Conservation (phyloP, 2,113 vertebrate species). For the Leucoraja erinaceus region DNA sequence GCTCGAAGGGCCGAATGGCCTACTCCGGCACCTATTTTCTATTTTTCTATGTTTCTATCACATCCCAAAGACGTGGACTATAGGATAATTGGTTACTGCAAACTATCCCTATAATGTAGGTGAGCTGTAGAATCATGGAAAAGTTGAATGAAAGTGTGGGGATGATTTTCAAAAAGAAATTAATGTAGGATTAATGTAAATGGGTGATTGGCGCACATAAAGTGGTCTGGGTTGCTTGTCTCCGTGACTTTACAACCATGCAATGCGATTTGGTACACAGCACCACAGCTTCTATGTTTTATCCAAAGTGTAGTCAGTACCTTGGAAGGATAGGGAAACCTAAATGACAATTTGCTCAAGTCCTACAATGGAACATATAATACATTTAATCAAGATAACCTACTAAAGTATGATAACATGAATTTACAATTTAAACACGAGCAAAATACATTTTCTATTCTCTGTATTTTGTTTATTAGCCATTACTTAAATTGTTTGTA, state of each 20-base stretch:
- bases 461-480: neutral
- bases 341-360: neutral
- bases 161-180: too few relatives aligned
- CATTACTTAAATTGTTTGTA: slow-evolving; percentile 8
- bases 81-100: too few relatives aligned
- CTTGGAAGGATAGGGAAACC: too few relatives aligned
- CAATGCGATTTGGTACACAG: neutral
- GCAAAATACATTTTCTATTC: neutral
- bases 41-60: too few relatives aligned
- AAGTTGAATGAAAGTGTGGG: too few relatives aligned
- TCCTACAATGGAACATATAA: neutral
- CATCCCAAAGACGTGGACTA: too few relatives aligned
- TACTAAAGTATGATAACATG: neutral
- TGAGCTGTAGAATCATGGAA: too few relatives aligned
- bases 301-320: neutral
- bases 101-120: too few relatives aligned
- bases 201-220: neutral
- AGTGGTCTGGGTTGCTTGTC: neutral
- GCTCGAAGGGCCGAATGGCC: too few relatives aligned
- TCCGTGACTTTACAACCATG: neutral
- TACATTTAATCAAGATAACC: neutral
- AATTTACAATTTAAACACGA: neutral
- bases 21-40: too few relatives aligned
- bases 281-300: neutral
- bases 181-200: neutral